Evolutionary conservation across 2,888 invertebrate species (phyloP), one percentile per base, ranked within the genome.

Genomic region (Lapara coniferarum): DNA sequence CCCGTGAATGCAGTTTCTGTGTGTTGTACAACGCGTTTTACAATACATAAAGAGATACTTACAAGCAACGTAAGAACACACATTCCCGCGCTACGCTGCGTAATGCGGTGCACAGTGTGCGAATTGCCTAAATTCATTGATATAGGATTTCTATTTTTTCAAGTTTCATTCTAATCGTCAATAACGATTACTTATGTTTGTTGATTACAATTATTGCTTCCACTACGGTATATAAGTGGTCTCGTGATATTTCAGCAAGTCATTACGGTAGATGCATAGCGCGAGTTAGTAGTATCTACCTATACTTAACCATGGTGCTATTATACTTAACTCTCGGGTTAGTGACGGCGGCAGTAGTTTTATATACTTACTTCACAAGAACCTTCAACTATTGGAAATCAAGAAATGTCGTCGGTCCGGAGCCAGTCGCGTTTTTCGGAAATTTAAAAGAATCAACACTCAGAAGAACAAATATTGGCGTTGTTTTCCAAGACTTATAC

Each of bases 361-460:
- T 82, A 0, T 84, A 85, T 68, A 79, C 76, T 73, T 88, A 85
- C 67, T 78, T 84, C 51, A 87, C 86, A 30, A 78, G 81, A 67
- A 83, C 78, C 1, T 87, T 85, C 59, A 82, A 84, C 66, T 87
- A 85, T 70, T 89, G 89, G 90, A 84, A 81, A 53, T 73, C 74
- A 6, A 76, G 74, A 75, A 82, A 84, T 73, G 81, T 89, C 1
- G 66, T 67, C 0, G 81, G 81, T 2, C 87, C 83, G 8, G 66
- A 81, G 71, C 87, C 89, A 3, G 68, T 77, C 0, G 70, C 79
- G 0, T 68, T 89, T 0, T 86, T 86, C 52, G 89, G 89, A 0
- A 88, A 85, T 66, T 2, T 85, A 0, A 78, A 76, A n/a, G 81
- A 85, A 14, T 77, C 80, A 0, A 70, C 78, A 0, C 66, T 85